Base-by-base conservation (phyloP, 2,888 invertebrate genomes). In the Anthophora plumipes region DNA sequence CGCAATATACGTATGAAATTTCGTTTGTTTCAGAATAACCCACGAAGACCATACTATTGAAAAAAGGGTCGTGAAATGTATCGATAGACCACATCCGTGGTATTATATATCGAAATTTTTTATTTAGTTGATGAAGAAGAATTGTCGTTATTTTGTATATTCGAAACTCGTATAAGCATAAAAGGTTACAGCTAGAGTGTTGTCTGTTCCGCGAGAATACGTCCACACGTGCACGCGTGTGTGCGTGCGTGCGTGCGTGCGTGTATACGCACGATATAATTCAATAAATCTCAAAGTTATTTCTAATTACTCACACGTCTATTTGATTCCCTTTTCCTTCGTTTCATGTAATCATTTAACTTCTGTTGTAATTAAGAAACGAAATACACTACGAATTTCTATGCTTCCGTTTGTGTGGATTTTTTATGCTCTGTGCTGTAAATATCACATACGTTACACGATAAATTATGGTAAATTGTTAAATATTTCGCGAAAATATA, bases 21-120 rank as follows among this genome's bases (percentile, higher is more conserved):
- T 22, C 20, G 17, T 12, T 57, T 55, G 80, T 96, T 96, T 64
- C 95, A 97, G 97, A 98, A 98, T 92, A 98, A 98, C 94, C 98
- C 98, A 31, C 94, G 98, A 84, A 95, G 98, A 93, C 97, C 97
- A 7, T 98, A 98, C 93, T 98, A 98, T 93, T 98, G 94, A 94
- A 31, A 74, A 60, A 68, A 43, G 52, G 63, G 68, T 31, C 2
- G 31, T 31, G 31, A 31, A 31, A 4, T 31, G 25, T 37, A 63
- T 52, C 63, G 20, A 17, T 67, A 17, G 14, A 57, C 55, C 14
- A 46, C 57, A 63, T 79, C 66, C 54, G 57, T 57, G 72, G 72
- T 60, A 73, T 75, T 67, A 76, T 55, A 48, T 60, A 46, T 69
- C 43, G 70, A 83, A 64, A 69, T 85, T 87, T 86, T 88, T 64